Percentiles rank a stretch among this genome's conserved stretches.
These are phyloP conservation scores for Silurus glanis DNA, from an alignment of 2,113 vertebrate genomes.

Conservation along the genomic window DNA sequence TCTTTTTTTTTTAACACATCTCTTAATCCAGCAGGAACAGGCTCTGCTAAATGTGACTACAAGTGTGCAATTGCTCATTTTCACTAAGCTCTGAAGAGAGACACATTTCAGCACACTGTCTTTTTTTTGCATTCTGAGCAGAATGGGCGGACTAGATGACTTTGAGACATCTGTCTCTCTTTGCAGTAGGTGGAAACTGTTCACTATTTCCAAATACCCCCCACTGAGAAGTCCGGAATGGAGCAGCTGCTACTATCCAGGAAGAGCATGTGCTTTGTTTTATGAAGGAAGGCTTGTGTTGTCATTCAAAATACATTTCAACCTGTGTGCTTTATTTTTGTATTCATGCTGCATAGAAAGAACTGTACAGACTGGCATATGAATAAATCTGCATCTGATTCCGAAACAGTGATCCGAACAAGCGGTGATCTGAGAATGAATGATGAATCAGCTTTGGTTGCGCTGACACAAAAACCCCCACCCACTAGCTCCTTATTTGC, in stretches of 20 bases:
- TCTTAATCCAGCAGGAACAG: not conserved
- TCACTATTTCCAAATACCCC: constrained; percentile 38
- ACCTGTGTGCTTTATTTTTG: not conserved
- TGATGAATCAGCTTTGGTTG: not conserved
- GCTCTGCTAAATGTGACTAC: not conserved
- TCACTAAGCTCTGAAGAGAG: not conserved
- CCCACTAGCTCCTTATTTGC: not conserved
- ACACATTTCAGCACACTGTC: not conserved
- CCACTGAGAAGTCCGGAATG: constrained; percentile 10
- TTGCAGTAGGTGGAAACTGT: constrained; percentile 25
- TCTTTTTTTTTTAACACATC: not conserved
- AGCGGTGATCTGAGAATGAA: not conserved
- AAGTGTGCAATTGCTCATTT: constrained; percentile 13
- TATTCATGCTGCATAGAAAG: not conserved
- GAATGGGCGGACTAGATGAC: not conserved
- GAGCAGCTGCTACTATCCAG: constrained; percentile 23
- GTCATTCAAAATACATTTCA: not conserved
- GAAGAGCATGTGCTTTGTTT: not conserved
- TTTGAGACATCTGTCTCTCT: constrained; percentile 50
- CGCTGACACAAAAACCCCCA: not conserved
- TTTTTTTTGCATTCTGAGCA: constrained; percentile 8
- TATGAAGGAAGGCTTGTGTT: not conserved
- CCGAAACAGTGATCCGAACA: not conserved
- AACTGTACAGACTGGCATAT: not conserved
- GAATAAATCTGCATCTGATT: not conserved